Percentiles rank a stretch among this genome's conserved stretches.
These are phyloP conservation scores for Eurosta solidaginis DNA, from an alignment of 1,140 invertebrate species.

Conservation along the genomic window DNA sequence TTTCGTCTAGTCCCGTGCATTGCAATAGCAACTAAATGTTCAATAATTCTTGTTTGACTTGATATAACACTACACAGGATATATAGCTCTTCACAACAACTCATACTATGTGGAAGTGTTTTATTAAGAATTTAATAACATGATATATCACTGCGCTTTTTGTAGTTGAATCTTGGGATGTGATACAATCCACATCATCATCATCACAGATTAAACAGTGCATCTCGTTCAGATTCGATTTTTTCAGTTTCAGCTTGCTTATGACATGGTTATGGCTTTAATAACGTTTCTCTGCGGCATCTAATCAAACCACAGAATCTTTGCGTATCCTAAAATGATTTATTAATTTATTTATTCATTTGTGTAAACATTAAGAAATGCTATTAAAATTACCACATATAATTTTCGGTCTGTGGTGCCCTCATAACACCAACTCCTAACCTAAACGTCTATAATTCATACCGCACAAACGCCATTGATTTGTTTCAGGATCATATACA, in stretches of 20 bases:
- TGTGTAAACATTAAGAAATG: neutral
- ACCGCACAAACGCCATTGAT: constrained; percentile 95
- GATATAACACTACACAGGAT: neutral
- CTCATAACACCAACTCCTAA: constrained; percentile 94
- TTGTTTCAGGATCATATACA: constrained; percentile 96
- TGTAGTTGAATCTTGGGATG: neutral
- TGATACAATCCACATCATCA: neutral
- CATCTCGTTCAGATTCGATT: constrained; percentile 10
- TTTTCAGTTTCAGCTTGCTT: neutral
- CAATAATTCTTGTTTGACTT: neutral
- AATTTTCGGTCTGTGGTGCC: constrained; percentile 78
- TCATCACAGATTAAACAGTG: constrained; percentile 14
- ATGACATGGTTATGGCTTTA: neutral
- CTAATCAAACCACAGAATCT: constrained; percentile 59
- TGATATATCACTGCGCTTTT: neutral
- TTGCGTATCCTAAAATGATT: constrained; percentile 51
- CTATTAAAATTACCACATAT: constrained; percentile 80
- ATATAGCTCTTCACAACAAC: neutral
- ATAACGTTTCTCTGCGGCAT: neutral
- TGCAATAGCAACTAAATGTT: neutral
- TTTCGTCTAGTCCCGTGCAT: constrained; percentile 11
- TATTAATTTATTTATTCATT: constrained; percentile 24
- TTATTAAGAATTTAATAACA: neutral
- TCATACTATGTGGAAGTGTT: constrained; percentile 19
- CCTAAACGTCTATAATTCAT: constrained; percentile 98